Evolutionary conservation across 2,797 vertebrate genomes (phyloP), one percentile per base, ranked within the genome.

Genomic region (Alfaro cultratus): DNA sequence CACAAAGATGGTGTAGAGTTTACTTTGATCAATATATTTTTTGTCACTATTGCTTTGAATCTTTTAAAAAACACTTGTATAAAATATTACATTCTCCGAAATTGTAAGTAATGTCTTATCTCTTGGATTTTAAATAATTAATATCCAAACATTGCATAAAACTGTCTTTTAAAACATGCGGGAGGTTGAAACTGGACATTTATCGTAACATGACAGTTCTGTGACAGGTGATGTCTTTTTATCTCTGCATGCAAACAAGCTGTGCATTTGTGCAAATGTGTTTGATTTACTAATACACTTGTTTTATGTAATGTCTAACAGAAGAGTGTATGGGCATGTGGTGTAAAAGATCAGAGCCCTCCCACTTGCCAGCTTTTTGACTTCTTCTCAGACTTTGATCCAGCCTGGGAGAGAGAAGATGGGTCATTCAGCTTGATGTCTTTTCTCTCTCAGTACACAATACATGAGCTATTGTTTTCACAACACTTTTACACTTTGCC

Each of bases 311-410:
- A 45, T 31, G 43, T 70, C 21, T 64, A 72, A 60, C 39, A 74
- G 79, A 64, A 72, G 77, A 71, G 75, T 80, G 47, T 85, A 68
- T 77, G 64, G 77, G 70, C 64, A 41, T 83, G 29, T 83, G 76
- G 85, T 84, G 84, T 80, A 80, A 77, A 76, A 77, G 86, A 88
- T 89, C 90, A 89, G 80, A 90, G 87, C 72, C 80, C 70, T 49
- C 84, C 86, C 60, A 78, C 83, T 74, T 88, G 73, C 82, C 80
- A 75, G 73, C 84, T 82, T 86, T 82, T 85, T 72, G 7, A 34
- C 74, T 83, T 76, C 73, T 62, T 77, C 51, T 72, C 60, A 71
- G 53, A 21, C 23, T 88, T 86, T 89, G 81, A 91, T 89, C 73
- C 86, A 49, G 74, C 64, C 64, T 83, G 41, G 15, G 29, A 82